These are phyloP conservation scores for Coracopsis vasa DNA, from an alignment of 2,113 vertebrate species.

Conservation along the genomic window DNA sequence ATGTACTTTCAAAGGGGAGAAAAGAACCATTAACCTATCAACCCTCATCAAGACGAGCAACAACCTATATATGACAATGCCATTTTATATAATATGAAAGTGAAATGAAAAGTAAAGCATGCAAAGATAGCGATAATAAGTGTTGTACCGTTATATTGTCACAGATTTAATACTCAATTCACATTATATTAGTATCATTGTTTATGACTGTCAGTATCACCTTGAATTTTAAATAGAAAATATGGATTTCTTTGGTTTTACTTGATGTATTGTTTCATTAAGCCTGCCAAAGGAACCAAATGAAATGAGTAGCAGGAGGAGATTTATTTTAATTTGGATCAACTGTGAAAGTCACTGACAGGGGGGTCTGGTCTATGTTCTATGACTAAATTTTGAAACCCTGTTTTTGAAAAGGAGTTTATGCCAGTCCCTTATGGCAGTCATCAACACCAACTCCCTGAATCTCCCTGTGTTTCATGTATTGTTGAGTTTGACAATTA, in stretches of 20 bases:
- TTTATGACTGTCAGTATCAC: not conserved
- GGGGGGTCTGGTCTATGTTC: not conserved
- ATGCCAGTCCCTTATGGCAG: not conserved
- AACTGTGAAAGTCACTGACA: slow-evolving; percentile 9
- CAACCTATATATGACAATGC: not conserved
- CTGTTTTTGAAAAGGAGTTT: not conserved
- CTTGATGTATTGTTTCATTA: slow-evolving; percentile 18
- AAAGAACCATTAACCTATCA: slow-evolving; percentile 56
- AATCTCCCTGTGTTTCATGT: not conserved
- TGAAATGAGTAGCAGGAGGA: not conserved
- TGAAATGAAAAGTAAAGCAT: slow-evolving; percentile 50
- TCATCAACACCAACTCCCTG: not conserved
- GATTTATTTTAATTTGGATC: slow-evolving; percentile 10
- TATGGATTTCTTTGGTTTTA: slow-evolving; percentile 8
- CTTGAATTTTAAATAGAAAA: slow-evolving; percentile 36
- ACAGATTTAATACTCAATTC: not conserved
- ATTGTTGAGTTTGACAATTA: not conserved
- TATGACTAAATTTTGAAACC: not conserved
- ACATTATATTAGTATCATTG: not conserved
- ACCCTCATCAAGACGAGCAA: slow-evolving; percentile 26
- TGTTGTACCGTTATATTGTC: not conserved
- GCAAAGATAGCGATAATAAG: not conserved
- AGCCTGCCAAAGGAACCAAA: slow-evolving; percentile 4
- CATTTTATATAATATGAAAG: slow-evolving; percentile 21
- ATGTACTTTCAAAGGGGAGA: slow-evolving; percentile 68